Conservation (phyloP, 2,113 vertebrate genomes). For the Pica pica region DNA sequence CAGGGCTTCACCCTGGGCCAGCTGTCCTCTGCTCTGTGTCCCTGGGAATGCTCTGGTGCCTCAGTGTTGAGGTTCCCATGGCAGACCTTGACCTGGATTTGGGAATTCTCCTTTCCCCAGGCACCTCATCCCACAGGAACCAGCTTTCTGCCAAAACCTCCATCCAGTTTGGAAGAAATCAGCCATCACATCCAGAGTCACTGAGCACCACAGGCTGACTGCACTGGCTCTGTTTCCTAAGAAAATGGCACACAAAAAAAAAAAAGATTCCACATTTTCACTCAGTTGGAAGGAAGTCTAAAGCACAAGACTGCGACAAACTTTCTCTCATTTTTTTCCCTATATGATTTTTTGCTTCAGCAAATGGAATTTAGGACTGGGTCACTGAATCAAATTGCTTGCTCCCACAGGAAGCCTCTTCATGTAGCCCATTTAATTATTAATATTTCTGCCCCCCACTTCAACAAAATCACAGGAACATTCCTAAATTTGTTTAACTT, state of each 20-base stretch:
- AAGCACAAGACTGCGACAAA: background rate
- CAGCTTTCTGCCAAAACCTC: background rate
- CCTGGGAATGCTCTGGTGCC: background rate
- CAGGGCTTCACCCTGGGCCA: background rate
- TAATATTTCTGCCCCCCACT: background rate
- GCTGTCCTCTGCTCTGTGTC: background rate
- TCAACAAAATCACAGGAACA: background rate
- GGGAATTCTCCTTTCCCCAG: background rate
- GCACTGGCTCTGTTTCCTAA: background rate
- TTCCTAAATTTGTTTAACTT: background rate
- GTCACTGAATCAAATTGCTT: background rate
- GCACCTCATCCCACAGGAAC: background rate
- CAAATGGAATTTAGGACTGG: constrained; percentile 17
- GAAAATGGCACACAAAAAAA: background rate
- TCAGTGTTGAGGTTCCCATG: background rate
- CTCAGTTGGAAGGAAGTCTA: background rate
- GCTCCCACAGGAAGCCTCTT: background rate
- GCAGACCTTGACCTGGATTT: background rate
- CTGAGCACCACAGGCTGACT: background rate
- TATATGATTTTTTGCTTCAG: background rate
- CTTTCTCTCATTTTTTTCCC: background rate
- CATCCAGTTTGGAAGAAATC: background rate
- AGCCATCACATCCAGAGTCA: background rate
- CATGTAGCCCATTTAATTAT: background rate
- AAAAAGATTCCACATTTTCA: background rate